Percentiles rank a stretch among this genome's conserved stretches.
Conservation (phyloP, 1,140 invertebrate species). For the Drosophila kikkawai region DNA sequence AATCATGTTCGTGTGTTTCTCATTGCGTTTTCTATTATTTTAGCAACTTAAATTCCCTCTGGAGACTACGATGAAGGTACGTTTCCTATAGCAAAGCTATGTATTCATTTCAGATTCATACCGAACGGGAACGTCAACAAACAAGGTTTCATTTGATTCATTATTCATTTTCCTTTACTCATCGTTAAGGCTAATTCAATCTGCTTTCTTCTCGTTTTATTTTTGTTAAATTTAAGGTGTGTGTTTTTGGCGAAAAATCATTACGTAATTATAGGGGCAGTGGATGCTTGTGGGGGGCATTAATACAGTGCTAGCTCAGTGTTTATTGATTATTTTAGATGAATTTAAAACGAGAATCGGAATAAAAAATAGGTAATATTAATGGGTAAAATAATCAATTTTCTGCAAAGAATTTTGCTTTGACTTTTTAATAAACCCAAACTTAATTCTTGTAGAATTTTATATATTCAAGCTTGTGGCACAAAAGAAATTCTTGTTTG, state of each 20-base stretch:
- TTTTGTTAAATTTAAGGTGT: background rate
- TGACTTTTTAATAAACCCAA: no score
- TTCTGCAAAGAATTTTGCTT: no score
- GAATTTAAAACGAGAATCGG: background rate
- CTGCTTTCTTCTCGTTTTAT: background rate
- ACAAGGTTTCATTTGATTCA: conserved; percentile 32
- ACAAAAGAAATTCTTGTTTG: no score
- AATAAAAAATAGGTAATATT: background rate
- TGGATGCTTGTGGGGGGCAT: background rate
- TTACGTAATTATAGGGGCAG: conserved; percentile 13
- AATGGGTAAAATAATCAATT: background rate
- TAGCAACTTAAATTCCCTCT: background rate
- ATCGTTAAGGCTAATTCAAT: conserved; percentile 24
- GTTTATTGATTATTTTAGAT: background rate
- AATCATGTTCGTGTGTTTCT: conserved; percentile 2
- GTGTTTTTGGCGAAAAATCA: conserved; percentile 19
- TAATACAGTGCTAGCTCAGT: background rate
- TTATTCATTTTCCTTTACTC: conserved; percentile 18
- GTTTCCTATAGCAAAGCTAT: conserved; percentile 11
- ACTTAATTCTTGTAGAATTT: no score
- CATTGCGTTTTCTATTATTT: background rate
- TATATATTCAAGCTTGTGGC: no score
- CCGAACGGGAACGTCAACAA: conserved; percentile 28
- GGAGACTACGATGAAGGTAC: conserved; percentile 11
- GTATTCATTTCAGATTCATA: conserved; percentile 15